Percentiles rank a stretch among this genome's conserved stretches.
phyloP scores from a whole-genome alignment of 1,140 invertebrate species.

The Drosophila gunungcola region DNA sequence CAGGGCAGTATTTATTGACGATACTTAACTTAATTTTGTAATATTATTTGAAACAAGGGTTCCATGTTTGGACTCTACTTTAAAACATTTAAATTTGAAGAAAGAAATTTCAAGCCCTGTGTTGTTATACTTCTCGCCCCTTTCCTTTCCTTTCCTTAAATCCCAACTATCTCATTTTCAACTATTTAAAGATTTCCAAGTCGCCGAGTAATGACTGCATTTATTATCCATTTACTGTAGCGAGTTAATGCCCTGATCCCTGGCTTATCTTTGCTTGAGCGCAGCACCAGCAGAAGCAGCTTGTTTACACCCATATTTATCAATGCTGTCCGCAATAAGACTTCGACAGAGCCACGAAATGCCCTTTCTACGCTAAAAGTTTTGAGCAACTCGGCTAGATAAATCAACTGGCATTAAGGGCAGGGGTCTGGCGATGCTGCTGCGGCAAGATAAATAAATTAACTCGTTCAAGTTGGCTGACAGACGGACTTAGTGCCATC shows the following conservation, averaged over 20 bases:
- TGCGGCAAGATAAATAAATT: constrained; percentile 57
- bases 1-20: too few relatives aligned
- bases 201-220: constrained; percentile 19
- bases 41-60: too few relatives aligned
- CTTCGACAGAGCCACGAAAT: constrained; percentile 19
- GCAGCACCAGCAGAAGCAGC: constrained; percentile 14
- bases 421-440: constrained; percentile 10
- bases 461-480: constrained; percentile 59
- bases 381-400: constrained; percentile 51
- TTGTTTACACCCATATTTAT: constrained; percentile 55
- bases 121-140: neutral
- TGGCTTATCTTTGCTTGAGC: constrained; percentile 19
- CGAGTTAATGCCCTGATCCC: constrained; percentile 19
- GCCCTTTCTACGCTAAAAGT: constrained; percentile 11
- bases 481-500: constrained; percentile 52
- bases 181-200: neutral
- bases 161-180: neutral
- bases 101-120: neutral
- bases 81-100: too few relatives aligned
- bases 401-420: constrained; percentile 53
- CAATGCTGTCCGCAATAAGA: constrained; percentile 30
- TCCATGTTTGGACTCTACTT: too few relatives aligned
- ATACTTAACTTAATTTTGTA: too few relatives aligned
- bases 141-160: neutral
- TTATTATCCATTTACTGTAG: constrained; percentile 26